phyloP scores from a whole-genome alignment of 2,797 vertebrate genomes.

The Arrhamphus sclerolepis region DNA sequence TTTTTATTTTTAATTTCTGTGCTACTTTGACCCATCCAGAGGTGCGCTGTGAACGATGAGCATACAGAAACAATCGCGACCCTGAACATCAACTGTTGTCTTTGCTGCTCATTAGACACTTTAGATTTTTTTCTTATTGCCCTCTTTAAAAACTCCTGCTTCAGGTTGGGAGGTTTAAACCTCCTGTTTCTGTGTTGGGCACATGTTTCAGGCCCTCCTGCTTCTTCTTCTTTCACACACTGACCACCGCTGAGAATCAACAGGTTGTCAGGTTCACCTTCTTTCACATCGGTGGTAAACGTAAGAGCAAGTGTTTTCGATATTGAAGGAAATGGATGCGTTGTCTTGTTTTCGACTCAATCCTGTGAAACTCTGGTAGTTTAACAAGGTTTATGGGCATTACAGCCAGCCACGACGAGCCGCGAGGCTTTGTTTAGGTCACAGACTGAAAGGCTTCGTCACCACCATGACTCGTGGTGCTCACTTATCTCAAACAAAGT shows the following conservation, averaged over 20 bases:
- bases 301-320: slow-evolving; percentile 19
- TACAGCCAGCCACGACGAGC: slow-evolving; percentile 41
- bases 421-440: not conserved
- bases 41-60: slow-evolving; percentile 15
- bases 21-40: slow-evolving; percentile 51
- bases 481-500: no score
- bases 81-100: slow-evolving; percentile 5
- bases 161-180: not conserved
- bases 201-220: not conserved
- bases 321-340: no score
- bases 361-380: slow-evolving; percentile 49
- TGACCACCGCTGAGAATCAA: slow-evolving; percentile 13
- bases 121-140: not conserved
- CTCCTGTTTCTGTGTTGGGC: slow-evolving; percentile 13
- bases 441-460: slow-evolving; percentile 69
- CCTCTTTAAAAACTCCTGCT: slow-evolving; percentile 4
- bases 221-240: not conserved
- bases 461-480: slow-evolving; percentile 30
- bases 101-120: slow-evolving; percentile 34
- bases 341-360: not conserved
- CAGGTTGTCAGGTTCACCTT: not conserved
- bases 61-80: slow-evolving; percentile 17
- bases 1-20: slow-evolving; percentile 62
- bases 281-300: slow-evolving; percentile 19
- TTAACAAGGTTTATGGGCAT: slow-evolving; percentile 56